phyloP scores from a whole-genome alignment of 2,797 vertebrate species.

The Periophthalmus magnuspinnatus region DNA sequence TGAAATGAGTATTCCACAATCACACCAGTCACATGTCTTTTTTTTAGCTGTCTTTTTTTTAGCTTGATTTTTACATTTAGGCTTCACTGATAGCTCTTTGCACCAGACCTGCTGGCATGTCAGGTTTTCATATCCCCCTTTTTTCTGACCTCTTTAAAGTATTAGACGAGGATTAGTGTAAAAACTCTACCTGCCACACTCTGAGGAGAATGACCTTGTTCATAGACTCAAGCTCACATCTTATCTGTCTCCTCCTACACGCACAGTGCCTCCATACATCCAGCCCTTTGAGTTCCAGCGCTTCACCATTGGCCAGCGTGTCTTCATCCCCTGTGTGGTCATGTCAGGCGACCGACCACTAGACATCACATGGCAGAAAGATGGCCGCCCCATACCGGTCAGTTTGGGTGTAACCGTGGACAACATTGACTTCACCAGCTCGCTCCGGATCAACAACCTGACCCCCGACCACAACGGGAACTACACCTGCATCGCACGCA shows the following conservation, averaged over 20 bases:
- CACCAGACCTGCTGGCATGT: neutral
- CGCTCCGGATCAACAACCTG: conserved; percentile 94
- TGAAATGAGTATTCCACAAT: neutral
- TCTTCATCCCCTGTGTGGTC: conserved; percentile 98
- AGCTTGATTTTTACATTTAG: too few relatives aligned
- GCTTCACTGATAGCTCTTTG: neutral
- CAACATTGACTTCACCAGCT: conserved; percentile 99
- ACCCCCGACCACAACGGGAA: conserved; percentile 97
- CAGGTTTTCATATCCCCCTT: neutral
- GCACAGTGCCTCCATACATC: conserved; percentile 93
- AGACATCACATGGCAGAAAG: conserved; percentile 99
- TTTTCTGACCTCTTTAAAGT: conserved; percentile 40
- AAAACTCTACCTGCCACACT: conserved; percentile 15
- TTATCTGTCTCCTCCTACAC: conserved; percentile 11
- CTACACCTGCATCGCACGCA: conserved; percentile 96
- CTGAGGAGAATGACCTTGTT: conserved; percentile 23
- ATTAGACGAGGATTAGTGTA: conserved; percentile 22
- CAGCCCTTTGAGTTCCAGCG: conserved; percentile 98
- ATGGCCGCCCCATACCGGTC: conserved; percentile 89
- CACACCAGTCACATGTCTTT: neutral
- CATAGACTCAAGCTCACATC: conserved; percentile 28
- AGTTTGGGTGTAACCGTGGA: conserved; percentile 97
- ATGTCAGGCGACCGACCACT: conserved; percentile 96
- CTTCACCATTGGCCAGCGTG: conserved; percentile 96
- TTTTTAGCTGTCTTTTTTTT: neutral